Conservation (phyloP, 2,797 vertebrate genomes). For the Hydrolagus colliei region DNA sequence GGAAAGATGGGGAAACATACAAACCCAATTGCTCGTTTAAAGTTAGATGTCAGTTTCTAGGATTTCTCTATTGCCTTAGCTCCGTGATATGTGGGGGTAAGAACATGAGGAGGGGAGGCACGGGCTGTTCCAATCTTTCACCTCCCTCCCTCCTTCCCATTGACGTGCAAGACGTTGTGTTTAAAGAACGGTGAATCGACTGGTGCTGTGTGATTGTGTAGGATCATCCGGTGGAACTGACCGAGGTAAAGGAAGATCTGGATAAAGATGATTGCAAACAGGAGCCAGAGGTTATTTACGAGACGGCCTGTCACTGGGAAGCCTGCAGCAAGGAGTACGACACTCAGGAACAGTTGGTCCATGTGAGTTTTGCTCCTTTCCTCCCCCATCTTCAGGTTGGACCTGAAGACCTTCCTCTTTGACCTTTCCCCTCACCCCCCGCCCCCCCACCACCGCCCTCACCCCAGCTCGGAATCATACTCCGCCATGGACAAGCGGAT, state of each 20-base stretch:
- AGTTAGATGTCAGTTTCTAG: too few species aligned
- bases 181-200: conserved; percentile 35
- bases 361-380: conserved; percentile 63
- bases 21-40: too few species aligned
- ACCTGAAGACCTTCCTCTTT: too few species aligned
- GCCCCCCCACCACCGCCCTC: too few species aligned
- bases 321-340: conserved; percentile 87
- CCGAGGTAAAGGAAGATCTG: conserved; percentile 87
- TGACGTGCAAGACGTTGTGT: neutral
- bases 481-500: too few species aligned
- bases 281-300: conserved; percentile 87
- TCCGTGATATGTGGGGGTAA: too few species aligned
- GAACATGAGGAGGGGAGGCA: too few species aligned
- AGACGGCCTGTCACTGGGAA: conserved; percentile 97
- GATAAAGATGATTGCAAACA: conserved; percentile 95
- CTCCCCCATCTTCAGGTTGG: neutral
- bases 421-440: too few species aligned
- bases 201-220: conserved; percentile 45
- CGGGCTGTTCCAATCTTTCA: neutral
- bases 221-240: conserved; percentile 69
- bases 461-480: too few species aligned
- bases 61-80: too few species aligned
- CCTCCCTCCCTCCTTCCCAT: neutral
- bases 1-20: too few species aligned
- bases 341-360: conserved; percentile 94